Conservation (phyloP, 2,797 vertebrate genomes). For the Rhodeus uyekii region DNA sequence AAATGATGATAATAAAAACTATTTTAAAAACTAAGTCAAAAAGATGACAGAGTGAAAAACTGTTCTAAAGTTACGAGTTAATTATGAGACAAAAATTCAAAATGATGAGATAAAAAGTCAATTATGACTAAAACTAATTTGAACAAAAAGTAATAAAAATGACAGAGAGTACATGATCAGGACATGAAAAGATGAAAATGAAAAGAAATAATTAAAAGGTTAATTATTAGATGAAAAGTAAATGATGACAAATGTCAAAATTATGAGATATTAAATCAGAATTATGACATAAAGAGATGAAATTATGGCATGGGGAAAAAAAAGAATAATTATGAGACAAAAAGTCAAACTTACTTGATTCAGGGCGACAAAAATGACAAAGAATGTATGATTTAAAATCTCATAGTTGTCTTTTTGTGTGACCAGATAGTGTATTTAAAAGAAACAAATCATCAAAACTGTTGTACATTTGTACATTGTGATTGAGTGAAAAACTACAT, state of each 20-base stretch:
- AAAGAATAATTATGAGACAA: background rate
- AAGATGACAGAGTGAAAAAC: too few species aligned
- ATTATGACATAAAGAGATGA: background rate
- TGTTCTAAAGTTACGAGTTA: background rate
- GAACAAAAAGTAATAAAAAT: background rate
- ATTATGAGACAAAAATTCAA: background rate
- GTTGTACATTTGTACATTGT: background rate
- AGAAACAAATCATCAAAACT: background rate
- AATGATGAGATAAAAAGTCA: background rate
- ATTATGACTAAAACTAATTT: background rate
- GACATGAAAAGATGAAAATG: too few species aligned
- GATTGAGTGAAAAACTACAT: background rate
- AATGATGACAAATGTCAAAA: background rate
- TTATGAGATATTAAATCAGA: background rate
- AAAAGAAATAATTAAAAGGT: too few species aligned
- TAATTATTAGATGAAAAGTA: background rate
- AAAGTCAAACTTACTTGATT: background rate
- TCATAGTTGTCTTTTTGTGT: background rate
- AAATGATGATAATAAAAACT: background rate
- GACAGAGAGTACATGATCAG: too few species aligned
- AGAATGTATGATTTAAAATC: background rate
- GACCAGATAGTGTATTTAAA: too few species aligned
- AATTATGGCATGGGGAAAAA: background rate
- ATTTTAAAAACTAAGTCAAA: background rate
- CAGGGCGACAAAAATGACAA: background rate